These are phyloP conservation scores for Aulostomus chinensis DNA, from an alignment of 2,797 vertebrate species.

Conservation along the genomic window DNA sequence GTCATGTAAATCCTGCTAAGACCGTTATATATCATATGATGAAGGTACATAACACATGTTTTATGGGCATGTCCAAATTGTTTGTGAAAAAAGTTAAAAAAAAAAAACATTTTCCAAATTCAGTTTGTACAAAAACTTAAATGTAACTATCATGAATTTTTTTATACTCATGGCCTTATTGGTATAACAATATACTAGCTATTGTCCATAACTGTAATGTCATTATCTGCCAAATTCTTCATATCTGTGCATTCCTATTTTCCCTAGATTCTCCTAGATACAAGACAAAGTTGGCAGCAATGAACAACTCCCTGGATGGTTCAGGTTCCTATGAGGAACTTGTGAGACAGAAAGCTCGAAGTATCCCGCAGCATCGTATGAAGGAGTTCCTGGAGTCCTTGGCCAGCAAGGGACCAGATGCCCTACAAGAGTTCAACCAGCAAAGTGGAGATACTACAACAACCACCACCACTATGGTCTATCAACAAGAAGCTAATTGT, in stretches of 20 bases:
- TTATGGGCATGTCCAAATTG: too few relatives aligned
- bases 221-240: too few relatives aligned
- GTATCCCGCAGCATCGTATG: constrained; percentile 97
- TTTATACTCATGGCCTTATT: too few relatives aligned
- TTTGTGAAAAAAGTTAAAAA: too few relatives aligned
- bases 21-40: too few relatives aligned
- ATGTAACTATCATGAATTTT: too few relatives aligned
- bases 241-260: background rate
- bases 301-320: constrained; percentile 97
- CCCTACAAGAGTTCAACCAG: constrained; percentile 92
- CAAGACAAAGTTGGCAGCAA: constrained; percentile 65
- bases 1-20: too few relatives aligned
- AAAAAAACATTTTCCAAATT: too few relatives aligned
- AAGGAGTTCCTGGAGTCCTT: constrained; percentile 97
- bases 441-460: constrained; percentile 75
- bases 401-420: constrained; percentile 92
- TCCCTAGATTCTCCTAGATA: constrained; percentile 20
- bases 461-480: constrained; percentile 89
- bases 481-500: constrained; percentile 93
- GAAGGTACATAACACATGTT: too few relatives aligned
- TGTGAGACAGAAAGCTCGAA: constrained; percentile 93
- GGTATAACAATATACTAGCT: too few relatives aligned
- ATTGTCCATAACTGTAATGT: too few relatives aligned
- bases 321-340: constrained; percentile 97
- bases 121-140: too few relatives aligned